phyloP scores from a whole-genome alignment of 2,113 vertebrate species.

The Sylvietta virens region DNA sequence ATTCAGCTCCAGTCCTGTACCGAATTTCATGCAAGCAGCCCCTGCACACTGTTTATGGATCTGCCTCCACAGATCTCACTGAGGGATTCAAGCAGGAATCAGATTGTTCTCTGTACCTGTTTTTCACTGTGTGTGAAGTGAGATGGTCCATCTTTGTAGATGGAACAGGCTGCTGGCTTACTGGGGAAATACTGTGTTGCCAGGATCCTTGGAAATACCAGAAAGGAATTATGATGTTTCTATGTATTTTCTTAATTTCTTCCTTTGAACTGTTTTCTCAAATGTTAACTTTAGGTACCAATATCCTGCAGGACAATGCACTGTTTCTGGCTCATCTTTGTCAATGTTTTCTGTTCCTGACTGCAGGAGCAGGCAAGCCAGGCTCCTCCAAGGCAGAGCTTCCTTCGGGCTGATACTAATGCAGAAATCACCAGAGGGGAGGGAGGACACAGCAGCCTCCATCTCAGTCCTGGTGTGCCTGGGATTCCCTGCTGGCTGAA shows the following conservation, averaged over 20 bases:
- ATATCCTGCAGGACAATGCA: not conserved
- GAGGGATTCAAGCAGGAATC: not conserved
- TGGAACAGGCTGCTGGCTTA: not conserved
- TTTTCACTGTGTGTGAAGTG: not conserved
- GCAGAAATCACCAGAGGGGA: not conserved
- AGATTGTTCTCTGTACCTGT: not conserved
- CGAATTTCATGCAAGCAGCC: not conserved
- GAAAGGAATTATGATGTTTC: not conserved
- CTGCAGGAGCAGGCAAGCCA: not conserved
- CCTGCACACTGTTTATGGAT: not conserved
- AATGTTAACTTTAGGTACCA: not conserved
- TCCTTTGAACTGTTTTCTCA: not conserved
- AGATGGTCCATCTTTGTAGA: not conserved
- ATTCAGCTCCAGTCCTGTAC: not conserved
- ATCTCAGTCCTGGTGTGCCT: not conserved
- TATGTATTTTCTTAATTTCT: not conserved
- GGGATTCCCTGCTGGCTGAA: not conserved
- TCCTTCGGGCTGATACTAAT: not conserved
- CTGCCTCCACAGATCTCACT: not conserved
- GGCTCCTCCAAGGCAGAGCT: not conserved
- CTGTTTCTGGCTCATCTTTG: not conserved
- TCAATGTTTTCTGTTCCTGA: fast-evolving
- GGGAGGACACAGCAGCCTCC: not conserved
- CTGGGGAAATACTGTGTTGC: not conserved
- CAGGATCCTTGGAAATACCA: not conserved